Conservation (phyloP, 2,797 vertebrate genomes). For the Arctocebus calabarensis region DNA sequence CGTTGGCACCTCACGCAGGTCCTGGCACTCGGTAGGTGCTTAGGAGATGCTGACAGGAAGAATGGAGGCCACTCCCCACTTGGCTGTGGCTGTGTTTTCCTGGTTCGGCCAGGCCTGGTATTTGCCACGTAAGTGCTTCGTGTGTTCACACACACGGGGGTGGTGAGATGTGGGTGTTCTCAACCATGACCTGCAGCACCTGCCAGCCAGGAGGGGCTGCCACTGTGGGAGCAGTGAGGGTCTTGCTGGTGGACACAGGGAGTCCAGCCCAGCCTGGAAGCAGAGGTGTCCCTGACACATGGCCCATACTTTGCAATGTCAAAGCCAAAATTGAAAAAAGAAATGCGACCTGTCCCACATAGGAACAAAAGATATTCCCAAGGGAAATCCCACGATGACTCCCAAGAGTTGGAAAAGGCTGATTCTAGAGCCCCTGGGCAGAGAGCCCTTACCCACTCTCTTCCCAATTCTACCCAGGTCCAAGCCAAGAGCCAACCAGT, state of each 20-base stretch:
- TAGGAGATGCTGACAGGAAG: not conserved
- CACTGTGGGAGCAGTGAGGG: not conserved
- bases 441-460: not conserved
- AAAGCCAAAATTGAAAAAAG: not conserved
- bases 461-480: not conserved
- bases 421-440: rapidly evolving
- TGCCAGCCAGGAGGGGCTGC: not conserved
- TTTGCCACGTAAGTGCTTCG: not conserved
- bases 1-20: not conserved
- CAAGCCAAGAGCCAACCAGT: not conserved
- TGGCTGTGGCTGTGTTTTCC: not conserved
- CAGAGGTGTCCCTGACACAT: not conserved
- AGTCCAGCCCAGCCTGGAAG: not conserved
- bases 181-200: not conserved
- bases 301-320: not conserved
- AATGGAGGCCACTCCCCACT: not conserved
- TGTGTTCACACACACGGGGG: rapidly evolving
- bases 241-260: rapidly evolving
- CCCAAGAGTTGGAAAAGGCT: not conserved
- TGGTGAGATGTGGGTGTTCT: not conserved
- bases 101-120: not conserved
- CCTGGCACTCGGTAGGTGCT: not conserved
- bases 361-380: not conserved
- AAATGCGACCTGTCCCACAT: not conserved
- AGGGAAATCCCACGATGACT: rapidly evolving